Evolutionary conservation across 1,140 invertebrate genomes (phyloP), one percentile per base, ranked within the genome.

Genomic region (Pseudomyrmex flavicornis): DNA sequence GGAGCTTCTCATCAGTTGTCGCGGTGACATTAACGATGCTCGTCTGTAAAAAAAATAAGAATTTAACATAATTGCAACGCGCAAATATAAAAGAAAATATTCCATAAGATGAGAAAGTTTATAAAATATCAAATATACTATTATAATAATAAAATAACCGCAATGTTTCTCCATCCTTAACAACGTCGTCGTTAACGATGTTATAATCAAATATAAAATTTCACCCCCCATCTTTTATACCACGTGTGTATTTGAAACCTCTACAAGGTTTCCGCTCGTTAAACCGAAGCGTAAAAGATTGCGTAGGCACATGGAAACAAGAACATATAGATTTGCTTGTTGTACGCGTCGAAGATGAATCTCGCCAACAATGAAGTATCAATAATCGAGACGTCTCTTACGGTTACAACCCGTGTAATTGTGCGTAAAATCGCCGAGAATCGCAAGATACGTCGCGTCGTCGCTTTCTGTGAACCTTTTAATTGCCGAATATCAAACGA

Each of bases 1-100:
- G 10, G 99, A 99, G 94, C 98, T 98, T 82, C 98, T 96, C 97
- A 99, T 99, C 87, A 99, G 95, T 92, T 99, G 99, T 52, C 99
- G 96, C 0, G 99, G 98, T 9, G 98, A 98, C 98, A 99, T 99
- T 96, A 99, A 97, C 0, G 98, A 99, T 35, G 99, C 98, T 87
- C 98, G 96, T 90, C 99, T 98, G 95, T 8, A 96, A 85, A 87
- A 73, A 96, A 85, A 87, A 73, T 15, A 44, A 52, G 12, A 12
- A 52, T 52, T 35, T 35, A 35, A 35, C 5, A 35, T 1, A 5
- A 35, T 35, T 35, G 0, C 35, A 35, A 0, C 35, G 35, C 4
- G 17, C 17, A 17, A 17, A 17, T 17, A 17, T 17, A 17, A 17
- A 17, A 17, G 17, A 17, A 35, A 35, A 5, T 35, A 7, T 35